phyloP scores from a whole-genome alignment of 2,797 vertebrate species.

The Coendou prehensilis region DNA sequence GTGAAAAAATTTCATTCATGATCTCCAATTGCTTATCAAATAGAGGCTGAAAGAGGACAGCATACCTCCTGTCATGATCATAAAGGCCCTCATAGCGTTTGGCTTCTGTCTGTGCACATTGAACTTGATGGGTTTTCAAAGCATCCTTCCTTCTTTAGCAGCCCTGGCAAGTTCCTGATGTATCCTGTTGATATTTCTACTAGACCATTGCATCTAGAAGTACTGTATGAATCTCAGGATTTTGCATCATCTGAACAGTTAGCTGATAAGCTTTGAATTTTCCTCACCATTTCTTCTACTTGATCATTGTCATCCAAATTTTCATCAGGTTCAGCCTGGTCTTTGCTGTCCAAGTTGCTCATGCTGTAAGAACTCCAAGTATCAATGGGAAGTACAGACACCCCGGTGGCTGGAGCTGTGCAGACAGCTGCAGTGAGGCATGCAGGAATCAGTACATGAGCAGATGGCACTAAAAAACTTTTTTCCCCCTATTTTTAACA shows the following conservation, averaged over 20 bases:
- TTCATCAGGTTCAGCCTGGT: not conserved
- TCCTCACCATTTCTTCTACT: not conserved
- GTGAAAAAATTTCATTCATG: constrained; percentile 95
- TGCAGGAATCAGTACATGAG: not conserved
- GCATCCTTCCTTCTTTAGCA: constrained; percentile 96
- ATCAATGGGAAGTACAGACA: not conserved
- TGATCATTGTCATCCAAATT: not conserved
- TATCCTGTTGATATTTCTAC: not conserved
- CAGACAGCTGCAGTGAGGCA: not conserved
- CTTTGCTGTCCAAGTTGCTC: not conserved
- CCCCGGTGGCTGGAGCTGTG: not conserved
- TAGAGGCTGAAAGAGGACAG: constrained; percentile 96
- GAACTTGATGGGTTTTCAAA: constrained; percentile 98
- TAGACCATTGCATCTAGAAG: not conserved
- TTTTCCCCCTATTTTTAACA: not conserved
- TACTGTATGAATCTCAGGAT: not conserved
- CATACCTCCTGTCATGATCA: constrained; percentile 93
- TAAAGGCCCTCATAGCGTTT: constrained; percentile 98
- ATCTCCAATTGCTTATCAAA: constrained; percentile 98
- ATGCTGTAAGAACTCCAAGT: not conserved
- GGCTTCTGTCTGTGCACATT: constrained; percentile 97
- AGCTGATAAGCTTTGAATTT: not conserved
- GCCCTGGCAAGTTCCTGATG: constrained; percentile 94
- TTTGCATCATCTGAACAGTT: not conserved
- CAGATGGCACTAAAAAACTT: not conserved